These are phyloP conservation scores for Sminthurides aquaticus DNA, from an alignment of 2,888 invertebrate genomes.

Conservation along the genomic window DNA sequence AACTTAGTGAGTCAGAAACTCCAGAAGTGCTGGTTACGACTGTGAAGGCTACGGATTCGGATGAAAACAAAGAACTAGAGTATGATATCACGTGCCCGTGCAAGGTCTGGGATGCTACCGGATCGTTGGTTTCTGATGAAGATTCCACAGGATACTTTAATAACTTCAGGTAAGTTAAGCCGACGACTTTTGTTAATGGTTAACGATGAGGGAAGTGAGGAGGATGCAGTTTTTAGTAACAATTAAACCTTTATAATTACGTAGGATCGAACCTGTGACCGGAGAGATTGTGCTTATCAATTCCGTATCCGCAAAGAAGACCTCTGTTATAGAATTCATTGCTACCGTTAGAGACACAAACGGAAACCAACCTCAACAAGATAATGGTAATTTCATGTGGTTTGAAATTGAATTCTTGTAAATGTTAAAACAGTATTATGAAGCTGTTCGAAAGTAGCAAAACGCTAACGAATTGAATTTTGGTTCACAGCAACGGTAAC, in stretches of 20 bases:
- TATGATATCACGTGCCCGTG: constrained; percentile 54
- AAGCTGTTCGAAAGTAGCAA: too few relatives aligned
- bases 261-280: constrained; percentile 59
- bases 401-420: too few relatives aligned
- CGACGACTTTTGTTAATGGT: not conserved
- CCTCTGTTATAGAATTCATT: constrained; percentile 66
- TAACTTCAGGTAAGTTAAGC: constrained; percentile 30
- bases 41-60: constrained; percentile 68
- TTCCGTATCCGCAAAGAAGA: constrained; percentile 62
- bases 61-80: constrained; percentile 59
- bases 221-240: not conserved
- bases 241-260: constrained; percentile 2
- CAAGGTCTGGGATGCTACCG: constrained; percentile 40
- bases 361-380: constrained; percentile 59
- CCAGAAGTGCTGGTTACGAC: constrained; percentile 56
- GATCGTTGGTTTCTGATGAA: constrained; percentile 29
- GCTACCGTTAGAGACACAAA: constrained; percentile 63
- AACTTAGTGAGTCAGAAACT: constrained; percentile 39
- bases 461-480: not conserved
- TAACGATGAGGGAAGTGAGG: too few relatives aligned
- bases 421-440: too few relatives aligned
- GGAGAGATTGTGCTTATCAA: constrained; percentile 64
- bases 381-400: constrained; percentile 39
- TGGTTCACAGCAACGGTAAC: constrained; percentile 58
- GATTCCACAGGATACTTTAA: constrained; percentile 36